Conservation (phyloP, 2,888 invertebrate genomes). For the Xestia ashworthii region DNA sequence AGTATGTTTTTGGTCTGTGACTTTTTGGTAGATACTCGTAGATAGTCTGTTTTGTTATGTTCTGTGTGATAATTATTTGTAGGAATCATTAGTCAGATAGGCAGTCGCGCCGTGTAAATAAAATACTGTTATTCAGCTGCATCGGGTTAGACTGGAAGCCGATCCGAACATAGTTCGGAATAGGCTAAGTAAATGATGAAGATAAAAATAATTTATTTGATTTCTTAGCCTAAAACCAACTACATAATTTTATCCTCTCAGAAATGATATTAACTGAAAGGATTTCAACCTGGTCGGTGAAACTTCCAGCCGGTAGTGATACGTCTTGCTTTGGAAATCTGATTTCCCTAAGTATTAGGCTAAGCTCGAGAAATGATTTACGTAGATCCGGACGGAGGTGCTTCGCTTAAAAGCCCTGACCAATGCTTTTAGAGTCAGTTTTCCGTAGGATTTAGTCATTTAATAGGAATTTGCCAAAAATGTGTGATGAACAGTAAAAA, state of each 20-base stretch:
- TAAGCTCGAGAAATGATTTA: slow-evolving; percentile 11
- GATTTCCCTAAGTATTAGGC: slow-evolving; percentile 35
- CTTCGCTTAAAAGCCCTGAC: background rate
- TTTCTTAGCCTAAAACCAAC: background rate
- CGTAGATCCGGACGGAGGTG: background rate
- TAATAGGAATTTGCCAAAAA: background rate
- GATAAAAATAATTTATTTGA: background rate
- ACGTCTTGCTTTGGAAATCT: slow-evolving; percentile 35
- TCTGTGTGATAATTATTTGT: background rate
- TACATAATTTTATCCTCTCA: background rate
- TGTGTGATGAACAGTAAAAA: background rate
- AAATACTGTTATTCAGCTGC: background rate
- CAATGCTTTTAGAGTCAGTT: background rate
- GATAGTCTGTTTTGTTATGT: background rate
- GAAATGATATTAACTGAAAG: background rate
- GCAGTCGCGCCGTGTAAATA: background rate
- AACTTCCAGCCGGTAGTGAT: slow-evolving; percentile 1
- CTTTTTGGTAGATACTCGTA: slow-evolving; percentile 4
- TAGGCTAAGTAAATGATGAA: background rate
- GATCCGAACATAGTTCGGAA: background rate
- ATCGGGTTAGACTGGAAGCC: background rate
- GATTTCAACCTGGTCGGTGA: background rate
- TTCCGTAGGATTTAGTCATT: background rate
- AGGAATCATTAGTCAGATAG: background rate
- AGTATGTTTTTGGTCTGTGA: slow-evolving; percentile 33